Conservation (phyloP, 2,797 vertebrate species). For the Sebastes reedi region DNA sequence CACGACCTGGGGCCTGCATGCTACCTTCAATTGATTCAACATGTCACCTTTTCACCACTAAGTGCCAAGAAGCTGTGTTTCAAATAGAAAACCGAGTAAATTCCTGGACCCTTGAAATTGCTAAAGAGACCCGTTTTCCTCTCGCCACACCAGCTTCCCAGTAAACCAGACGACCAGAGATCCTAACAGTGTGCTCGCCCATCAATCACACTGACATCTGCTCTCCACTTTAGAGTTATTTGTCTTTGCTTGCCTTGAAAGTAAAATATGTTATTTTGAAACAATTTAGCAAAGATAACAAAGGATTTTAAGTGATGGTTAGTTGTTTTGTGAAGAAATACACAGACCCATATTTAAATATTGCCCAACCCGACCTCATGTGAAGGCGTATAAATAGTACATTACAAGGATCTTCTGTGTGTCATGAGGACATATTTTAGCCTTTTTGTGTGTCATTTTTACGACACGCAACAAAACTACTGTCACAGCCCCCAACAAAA, state of each 20-base stretch:
- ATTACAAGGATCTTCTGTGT: accelerated
- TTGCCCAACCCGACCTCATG: no score
- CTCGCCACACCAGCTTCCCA: slow-evolving; percentile 29
- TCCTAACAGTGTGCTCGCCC: slow-evolving; percentile 21
- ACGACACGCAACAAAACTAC: no score
- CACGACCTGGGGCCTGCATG: slow-evolving; percentile 63
- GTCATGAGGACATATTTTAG: no score
- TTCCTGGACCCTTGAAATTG: slow-evolving; percentile 53
- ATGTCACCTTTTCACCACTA: slow-evolving; percentile 74
- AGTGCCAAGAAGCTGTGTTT: slow-evolving; percentile 55
- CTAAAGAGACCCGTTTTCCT: slow-evolving; percentile 43
- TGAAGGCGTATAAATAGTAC: no score
- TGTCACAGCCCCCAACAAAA: accelerated
- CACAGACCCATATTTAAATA: not conserved
- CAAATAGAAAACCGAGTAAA: slow-evolving; percentile 58
- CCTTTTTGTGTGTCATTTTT: no score
- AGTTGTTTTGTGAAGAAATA: slow-evolving; percentile 1
- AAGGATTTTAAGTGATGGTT: not conserved
- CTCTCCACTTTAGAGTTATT: slow-evolving; percentile 35
- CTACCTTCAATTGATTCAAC: slow-evolving; percentile 73
- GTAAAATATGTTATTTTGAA: slow-evolving; percentile 29
- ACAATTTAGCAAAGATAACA: slow-evolving; percentile 10
- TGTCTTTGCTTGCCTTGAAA: slow-evolving; percentile 35
- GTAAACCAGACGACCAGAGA: slow-evolving; percentile 50
- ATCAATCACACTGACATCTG: slow-evolving; percentile 63